These are phyloP conservation scores for Porites australiensis DNA, from an alignment of 64 coral and sea anemone species.

Conservation along the genomic window DNA sequence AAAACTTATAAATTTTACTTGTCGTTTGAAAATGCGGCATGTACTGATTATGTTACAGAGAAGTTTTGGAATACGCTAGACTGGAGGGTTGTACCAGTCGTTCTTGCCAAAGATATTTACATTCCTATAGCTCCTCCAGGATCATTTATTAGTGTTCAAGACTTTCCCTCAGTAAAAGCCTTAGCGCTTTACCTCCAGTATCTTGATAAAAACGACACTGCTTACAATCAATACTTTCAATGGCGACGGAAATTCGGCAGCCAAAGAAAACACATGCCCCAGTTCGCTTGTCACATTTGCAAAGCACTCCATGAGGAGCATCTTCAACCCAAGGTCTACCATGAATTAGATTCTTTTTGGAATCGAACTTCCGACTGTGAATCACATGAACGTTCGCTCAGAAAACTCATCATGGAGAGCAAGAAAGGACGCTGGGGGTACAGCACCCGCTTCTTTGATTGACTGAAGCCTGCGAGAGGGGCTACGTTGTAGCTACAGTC, in stretches of 20 bases:
- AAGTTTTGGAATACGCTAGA: background rate
- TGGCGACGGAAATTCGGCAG: background rate
- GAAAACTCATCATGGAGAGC: background rate
- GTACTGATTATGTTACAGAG: constrained; percentile 15
- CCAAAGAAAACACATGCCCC: background rate
- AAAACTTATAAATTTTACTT: background rate
- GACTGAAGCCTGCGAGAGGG: no score
- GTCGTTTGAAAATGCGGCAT: constrained; percentile 4
- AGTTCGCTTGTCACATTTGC: background rate
- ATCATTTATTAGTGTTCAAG: background rate
- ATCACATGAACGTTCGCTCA: background rate
- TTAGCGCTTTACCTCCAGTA: background rate
- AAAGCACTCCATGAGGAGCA: background rate
- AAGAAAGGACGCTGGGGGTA: no score
- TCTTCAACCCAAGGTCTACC: background rate
- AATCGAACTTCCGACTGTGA: background rate
- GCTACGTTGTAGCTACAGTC: no score
- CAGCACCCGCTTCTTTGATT: no score
- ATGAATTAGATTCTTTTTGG: background rate
- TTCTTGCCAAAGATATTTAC: background rate
- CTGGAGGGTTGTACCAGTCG: background rate
- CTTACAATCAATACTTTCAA: background rate
- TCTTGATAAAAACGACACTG: constrained; percentile 2
- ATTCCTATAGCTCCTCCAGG: background rate
- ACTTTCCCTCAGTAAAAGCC: constrained; percentile 21